Percentiles rank a stretch among this genome's conserved stretches.
Evolutionary conservation across 2,888 invertebrate species (phyloP).

Genomic region (Heliconius erato): DNA sequence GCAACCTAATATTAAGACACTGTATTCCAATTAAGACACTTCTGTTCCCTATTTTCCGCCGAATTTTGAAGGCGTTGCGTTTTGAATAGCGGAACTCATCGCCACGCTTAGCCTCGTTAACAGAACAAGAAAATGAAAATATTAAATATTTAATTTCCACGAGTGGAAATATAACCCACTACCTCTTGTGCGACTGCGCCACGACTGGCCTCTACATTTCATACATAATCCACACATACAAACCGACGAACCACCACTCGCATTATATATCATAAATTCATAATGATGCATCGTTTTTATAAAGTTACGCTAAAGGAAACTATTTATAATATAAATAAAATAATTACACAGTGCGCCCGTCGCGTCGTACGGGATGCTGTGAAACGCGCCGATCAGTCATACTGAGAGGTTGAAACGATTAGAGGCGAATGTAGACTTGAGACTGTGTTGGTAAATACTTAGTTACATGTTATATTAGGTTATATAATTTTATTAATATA

Average conservation of each 20-base stretch:
- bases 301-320: conserved; percentile 63
- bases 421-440: conserved; percentile 43
- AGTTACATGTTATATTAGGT: not conserved
- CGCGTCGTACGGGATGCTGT: conserved; percentile 71
- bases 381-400: conserved; percentile 68
- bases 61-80: no score
- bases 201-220: not conserved
- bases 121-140: no score
- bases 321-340: conserved; percentile 79
- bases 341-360: conserved; percentile 70
- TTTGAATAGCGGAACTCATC: no score
- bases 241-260: not conserved
- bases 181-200: not conserved
- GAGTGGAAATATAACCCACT: no score
- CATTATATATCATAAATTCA: conserved; percentile 36
- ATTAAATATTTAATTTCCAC: no score
- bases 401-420: conserved; percentile 54
- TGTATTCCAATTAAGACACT: no score
- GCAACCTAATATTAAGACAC: no score
- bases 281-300: conserved; percentile 45
- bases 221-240: not conserved
- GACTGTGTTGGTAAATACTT: conserved; percentile 24
- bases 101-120: no score
- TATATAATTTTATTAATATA: not conserved
- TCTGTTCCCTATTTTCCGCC: no score